Percentiles rank a stretch among this genome's conserved stretches.
phyloP scores from a whole-genome alignment of 1,140 invertebrate species.

The Ectropis grisescens region DNA sequence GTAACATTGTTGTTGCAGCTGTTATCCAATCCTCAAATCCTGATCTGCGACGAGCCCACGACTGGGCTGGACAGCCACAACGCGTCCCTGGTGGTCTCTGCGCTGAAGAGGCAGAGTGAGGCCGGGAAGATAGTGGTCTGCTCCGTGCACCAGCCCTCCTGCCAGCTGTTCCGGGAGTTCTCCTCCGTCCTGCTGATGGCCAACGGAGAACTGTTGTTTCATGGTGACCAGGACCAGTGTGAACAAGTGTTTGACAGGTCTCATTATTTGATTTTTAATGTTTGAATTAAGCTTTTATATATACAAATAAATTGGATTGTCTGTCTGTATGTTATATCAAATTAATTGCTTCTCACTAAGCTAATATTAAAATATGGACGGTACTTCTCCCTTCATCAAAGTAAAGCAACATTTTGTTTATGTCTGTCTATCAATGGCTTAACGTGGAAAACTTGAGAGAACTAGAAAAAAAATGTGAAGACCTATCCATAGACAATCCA shows the following conservation, averaged over 20 bases:
- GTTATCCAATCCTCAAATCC: constrained; percentile 78
- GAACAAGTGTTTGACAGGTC: constrained; percentile 75
- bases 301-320: too few relatives aligned
- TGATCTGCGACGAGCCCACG: constrained; percentile 88
- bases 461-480: too few relatives aligned
- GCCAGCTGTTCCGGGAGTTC: constrained; percentile 85
- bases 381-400: too few relatives aligned
- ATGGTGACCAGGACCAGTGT: constrained; percentile 76
- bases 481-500: too few relatives aligned
- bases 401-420: too few relatives aligned
- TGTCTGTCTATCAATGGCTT: too few relatives aligned
- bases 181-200: constrained; percentile 82
- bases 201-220: constrained; percentile 84
- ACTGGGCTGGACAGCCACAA: constrained; percentile 87
- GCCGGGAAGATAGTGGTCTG: constrained; percentile 83
- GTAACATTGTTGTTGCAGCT: constrained; percentile 67
- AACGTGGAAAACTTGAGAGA: too few relatives aligned
- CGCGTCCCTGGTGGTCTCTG: constrained; percentile 79
- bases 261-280: too few relatives aligned
- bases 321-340: too few relatives aligned
- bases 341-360: too few relatives aligned
- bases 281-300: too few relatives aligned
- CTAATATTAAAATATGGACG: too few relatives aligned
- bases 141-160: constrained; percentile 90
- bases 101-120: constrained; percentile 74